Percentiles rank a stretch among this genome's conserved stretches.
phyloP scores from a whole-genome alignment of 2,888 invertebrate genomes.

The Sarcophaga caerulescens region DNA sequence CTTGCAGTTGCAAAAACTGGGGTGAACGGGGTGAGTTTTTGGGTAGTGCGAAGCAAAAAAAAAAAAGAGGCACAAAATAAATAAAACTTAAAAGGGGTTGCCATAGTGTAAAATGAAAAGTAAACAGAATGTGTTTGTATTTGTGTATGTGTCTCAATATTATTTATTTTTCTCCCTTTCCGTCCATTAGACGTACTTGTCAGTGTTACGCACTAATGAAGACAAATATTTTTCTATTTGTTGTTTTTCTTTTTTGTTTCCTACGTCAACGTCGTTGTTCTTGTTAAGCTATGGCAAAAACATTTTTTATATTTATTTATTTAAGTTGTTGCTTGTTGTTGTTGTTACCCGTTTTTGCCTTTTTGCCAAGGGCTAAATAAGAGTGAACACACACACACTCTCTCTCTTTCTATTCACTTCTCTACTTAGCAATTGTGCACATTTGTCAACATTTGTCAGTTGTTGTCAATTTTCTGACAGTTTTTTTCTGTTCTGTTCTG shows the following conservation, averaged over 20 bases:
- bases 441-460: conserved; percentile 80
- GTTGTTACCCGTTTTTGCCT: conserved; percentile 6
- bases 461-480: conserved; percentile 75
- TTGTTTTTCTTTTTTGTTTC: conserved; percentile 36
- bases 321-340: conserved; percentile 28
- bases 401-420: neutral
- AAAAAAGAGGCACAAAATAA: neutral
- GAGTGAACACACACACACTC: conserved; percentile 41
- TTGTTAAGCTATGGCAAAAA: conserved; percentile 25
- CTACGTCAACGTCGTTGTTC: neutral
- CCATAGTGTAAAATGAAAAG: conserved; percentile 51
- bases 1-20: neutral
- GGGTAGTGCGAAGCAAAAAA: conserved; percentile 14
- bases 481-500: conserved; percentile 33
- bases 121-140: conserved; percentile 20
- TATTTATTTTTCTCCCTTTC: conserved; percentile 6
- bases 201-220: conserved; percentile 75
- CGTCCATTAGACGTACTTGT: conserved; percentile 47
- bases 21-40: conserved; percentile 28
- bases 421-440: conserved; percentile 62
- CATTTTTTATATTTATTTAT: conserved; percentile 26
- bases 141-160: too few species aligned
- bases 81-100: conserved; percentile 52
- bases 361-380: conserved; percentile 49
- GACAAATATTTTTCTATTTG: conserved; percentile 75